Evolutionary conservation across 2,797 vertebrate species (phyloP).

Genomic region (Periparus ater): DNA sequence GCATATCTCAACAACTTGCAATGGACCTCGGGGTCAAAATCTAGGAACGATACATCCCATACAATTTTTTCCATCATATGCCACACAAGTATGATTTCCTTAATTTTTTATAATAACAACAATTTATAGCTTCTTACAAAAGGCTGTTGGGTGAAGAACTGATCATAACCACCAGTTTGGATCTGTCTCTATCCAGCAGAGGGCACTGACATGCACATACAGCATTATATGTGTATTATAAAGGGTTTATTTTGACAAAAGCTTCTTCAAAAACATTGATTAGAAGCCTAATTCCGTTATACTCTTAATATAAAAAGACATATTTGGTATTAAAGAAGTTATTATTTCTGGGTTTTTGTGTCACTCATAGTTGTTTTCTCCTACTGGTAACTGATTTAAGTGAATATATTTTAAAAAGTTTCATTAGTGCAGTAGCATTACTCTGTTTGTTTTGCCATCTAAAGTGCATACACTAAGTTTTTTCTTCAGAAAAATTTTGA

Average conservation of each 20-base stretch:
- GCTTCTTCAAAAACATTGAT: background rate
- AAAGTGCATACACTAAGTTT: background rate
- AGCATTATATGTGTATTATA: background rate
- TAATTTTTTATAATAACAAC: background rate
- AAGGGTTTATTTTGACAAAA: background rate
- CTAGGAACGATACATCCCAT: background rate
- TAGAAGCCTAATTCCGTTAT: background rate
- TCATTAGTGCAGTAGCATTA: background rate
- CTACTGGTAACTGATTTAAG: background rate
- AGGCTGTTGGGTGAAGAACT: background rate
- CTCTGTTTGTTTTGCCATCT: background rate
- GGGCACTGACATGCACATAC: background rate
- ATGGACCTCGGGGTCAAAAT: background rate
- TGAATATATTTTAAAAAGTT: background rate
- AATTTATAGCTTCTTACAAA: background rate
- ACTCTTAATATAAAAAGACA: background rate
- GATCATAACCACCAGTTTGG: background rate
- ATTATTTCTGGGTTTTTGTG: background rate
- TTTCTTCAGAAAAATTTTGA: background rate
- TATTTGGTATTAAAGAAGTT: background rate
- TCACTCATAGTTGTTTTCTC: background rate
- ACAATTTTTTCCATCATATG: background rate
- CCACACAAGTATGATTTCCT: background rate
- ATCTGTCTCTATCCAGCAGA: constrained; percentile 40
- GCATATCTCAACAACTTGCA: background rate